Base-by-base conservation (phyloP, 1,140 invertebrate species). In the Drosophila sp. region DNA sequence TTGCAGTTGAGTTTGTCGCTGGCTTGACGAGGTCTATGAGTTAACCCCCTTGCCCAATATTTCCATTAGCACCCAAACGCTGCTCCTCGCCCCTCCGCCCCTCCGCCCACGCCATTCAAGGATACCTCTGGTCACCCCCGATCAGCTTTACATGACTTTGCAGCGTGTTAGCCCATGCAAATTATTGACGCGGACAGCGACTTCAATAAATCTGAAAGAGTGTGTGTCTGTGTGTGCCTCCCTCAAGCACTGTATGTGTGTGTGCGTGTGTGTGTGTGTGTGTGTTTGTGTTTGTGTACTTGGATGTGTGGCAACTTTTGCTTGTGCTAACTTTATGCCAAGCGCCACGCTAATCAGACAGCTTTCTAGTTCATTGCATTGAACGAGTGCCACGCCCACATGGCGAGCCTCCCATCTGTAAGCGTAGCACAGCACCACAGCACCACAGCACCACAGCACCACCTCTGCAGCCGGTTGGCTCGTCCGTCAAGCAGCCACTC, bases 301-400 rank as follows among this genome's bases (percentile, higher is more conserved):
- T 61, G 51, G n/a, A n/a, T 41, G 46, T 63, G 70, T 63, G 69
- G 75, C 77, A 86, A 87, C 67, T 87, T 87, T 87, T 67, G 32
- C 66, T 51, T 25, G 54, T 58, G 63, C 63, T 67, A 63, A 74
- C 72, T 74, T 74, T 74, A 62, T 70, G 72, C 64, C 72, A 61
- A 72, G 80, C 75, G 69, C 70, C 48, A 80, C 82, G 82, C 82
- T 87, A 87, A 87, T 87, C 82, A 87, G 82, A 82, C 82, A 87
- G 83, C 83, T 87, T 87, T 87, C 82, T 87, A 87, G 82, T 87
- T 87, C 82, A 87, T 87, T 87, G 82, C 83, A 67, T 87, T 78
- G 51, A 72, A 63, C 59, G 73, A 69, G 32, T 34, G 74, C 40
- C 73, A 66, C 76, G 67, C 73, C 74, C 62, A 72, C 61, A 67